Evolutionary conservation across 2,113 vertebrate genomes (phyloP), one percentile per base, ranked within the genome.

Genomic region (Hippopotamus amphibius): DNA sequence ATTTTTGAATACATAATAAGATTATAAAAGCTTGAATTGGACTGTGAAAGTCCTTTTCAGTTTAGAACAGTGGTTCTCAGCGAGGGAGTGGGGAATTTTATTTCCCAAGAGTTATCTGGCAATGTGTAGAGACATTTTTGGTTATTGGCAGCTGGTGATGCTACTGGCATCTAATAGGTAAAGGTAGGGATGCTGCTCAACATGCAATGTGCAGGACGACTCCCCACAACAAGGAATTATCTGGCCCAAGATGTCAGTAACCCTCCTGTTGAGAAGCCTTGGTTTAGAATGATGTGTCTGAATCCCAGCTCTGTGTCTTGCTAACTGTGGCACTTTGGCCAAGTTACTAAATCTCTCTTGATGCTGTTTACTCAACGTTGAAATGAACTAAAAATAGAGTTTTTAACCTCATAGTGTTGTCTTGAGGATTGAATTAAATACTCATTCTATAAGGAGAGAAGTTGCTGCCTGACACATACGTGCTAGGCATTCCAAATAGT

Each of bases 311-410:
- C 48, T 48, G 53, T 59, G 41, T 76, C n/a, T 93, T 76, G 76
- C 43, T 81, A 57, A 46, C 50, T 85, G 14, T 84, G 57, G n/a
- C 57, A 74, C 57, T 84, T 74, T 74, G 2, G n/a, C 12, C 43
- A 92, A 84, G 55, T 93, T 65, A 65, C 46, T 85, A 85, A 76
- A 85, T 69, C 57, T 93, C 69, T 85, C 26, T 65, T 65, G 13
- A 85, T 85, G 61, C 59, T 93, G 46, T 63, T 85, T 85, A 33
- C 68, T 93, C 69, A 93, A 17, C 14, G 24, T 71, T 65, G 76
- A 93, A 76, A 74, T 43, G 43, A 85, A 37, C 28, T 93, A 76
- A 76, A 93, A 93, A 76, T 71, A 59, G 80, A 84, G 16, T 74
- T 41, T 7, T 50, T 71, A 71, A 71, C 53, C 30, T 59, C 30